Base-by-base conservation (phyloP, 2,888 invertebrate genomes). In the Drosophila hamatofila region DNA sequence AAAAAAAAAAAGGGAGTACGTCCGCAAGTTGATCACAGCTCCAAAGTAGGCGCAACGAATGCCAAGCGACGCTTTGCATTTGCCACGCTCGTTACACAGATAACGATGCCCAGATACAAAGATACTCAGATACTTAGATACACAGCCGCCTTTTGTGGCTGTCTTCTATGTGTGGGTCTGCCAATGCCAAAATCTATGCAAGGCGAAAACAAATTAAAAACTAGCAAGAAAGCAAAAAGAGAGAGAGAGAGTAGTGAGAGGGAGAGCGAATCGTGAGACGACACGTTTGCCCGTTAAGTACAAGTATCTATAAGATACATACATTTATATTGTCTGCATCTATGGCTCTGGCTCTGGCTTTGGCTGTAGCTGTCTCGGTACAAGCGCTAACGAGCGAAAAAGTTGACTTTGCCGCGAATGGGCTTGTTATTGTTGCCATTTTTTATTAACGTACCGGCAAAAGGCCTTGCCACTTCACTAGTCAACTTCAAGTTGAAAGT, bases 401-500 rank as follows among this genome's bases (percentile, higher is more conserved):
- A 78, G 69, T 56, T 78, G 82, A 78, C 75, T 65, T 55, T 61
- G 76, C 64, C 69, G 72, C 39, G 72, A 79, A 68, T 72, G 42
- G 59, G 65, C 51, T 69, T 70, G 64, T 67, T 69, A 52, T 62
- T 68, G 61, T 70, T 80, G 71, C 54, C 58, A 58, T 48, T 58
- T 58, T 64, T 60, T 78, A 70, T 78, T 73, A 78, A 78, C 78
- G 59, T 52, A 25, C 39, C 52, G 61, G 71, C 71, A 76, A 80
- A 77, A 80, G 81, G 78, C 81, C 81, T 80, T 80, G 83, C 74
- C 75, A 74, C 67, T 72, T 80, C 65, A 72, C 58, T 57, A 72
- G 60, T 71, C 75, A 69, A 81, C 87, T 84, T 75, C 72, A 68
- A 84, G 89, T 84, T 89, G 85, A 86, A 86, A 86, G 89, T 86